A percentile compares a stretch with the other conserved stretches of the same genome.
phyloP scores from a whole-genome alignment of 2,113 vertebrate genomes.

The Ammodytes marinus region DNA sequence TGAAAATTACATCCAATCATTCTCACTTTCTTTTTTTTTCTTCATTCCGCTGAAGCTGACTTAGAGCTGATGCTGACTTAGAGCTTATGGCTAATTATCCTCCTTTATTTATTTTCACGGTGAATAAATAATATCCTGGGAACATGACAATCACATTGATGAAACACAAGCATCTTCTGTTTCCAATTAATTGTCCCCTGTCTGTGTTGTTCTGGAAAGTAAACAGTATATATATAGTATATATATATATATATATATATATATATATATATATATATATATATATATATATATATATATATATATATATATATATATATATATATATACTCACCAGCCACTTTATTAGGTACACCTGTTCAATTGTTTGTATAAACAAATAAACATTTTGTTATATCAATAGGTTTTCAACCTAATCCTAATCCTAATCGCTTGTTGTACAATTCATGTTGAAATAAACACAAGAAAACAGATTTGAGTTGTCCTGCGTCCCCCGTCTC shows the following conservation, averaged over 20 bases:
- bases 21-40: slow-evolving; percentile 20
- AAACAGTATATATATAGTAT: not conserved
- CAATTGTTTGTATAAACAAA: too few species aligned
- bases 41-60: slow-evolving; percentile 4
- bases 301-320: slow-evolving; percentile 1
- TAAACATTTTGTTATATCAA: too few species aligned
- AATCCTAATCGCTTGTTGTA: too few species aligned
- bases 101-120: slow-evolving; percentile 46
- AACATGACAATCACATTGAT: slow-evolving; percentile 48
- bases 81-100: slow-evolving; percentile 53
- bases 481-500: too few species aligned
- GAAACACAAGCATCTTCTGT: slow-evolving; percentile 36
- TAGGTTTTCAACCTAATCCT: too few species aligned
- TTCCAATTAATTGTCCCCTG: slow-evolving; percentile 21
- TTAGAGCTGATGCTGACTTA: slow-evolving; percentile 28
- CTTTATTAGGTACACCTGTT: too few species aligned
- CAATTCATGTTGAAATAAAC: too few species aligned
- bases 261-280: not conserved
- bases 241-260: not conserved
- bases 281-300: not conserved
- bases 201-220: slow-evolving; percentile 4
- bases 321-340: too few species aligned
- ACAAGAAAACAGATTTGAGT: too few species aligned
- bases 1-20: slow-evolving; percentile 32
- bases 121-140: slow-evolving; percentile 43